Percentiles rank a stretch among this genome's conserved stretches.
Evolutionary conservation across 2,797 vertebrate genomes (phyloP).

Genomic region (Chaetodon trifasciatus): DNA sequence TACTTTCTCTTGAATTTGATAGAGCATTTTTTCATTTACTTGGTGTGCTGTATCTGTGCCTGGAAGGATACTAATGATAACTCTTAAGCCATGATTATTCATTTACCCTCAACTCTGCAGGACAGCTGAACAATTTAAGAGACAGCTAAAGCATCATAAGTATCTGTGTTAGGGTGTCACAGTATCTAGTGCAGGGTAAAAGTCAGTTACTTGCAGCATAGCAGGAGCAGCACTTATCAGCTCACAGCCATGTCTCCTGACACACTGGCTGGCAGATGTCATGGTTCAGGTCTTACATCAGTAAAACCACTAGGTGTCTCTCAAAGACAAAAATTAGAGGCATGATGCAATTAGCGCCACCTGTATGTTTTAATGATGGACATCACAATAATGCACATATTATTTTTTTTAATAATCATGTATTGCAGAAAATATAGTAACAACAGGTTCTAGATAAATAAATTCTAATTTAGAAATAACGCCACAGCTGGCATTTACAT

Average conservation of each 20-base stretch:
- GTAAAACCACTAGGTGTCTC: conserved; percentile 68
- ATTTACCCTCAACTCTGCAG: too few species aligned
- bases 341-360: not conserved
- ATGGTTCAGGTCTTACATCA: conserved; percentile 18
- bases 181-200: not conserved
- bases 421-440: not conserved
- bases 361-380: not conserved
- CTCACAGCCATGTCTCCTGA: not conserved
- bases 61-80: too few species aligned
- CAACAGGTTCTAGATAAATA: not conserved
- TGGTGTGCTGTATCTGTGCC: too few species aligned
- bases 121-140: not conserved
- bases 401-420: not conserved
- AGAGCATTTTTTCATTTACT: not conserved
- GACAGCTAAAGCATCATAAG: not conserved
- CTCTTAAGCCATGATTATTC: too few species aligned
- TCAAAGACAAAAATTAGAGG: conserved; percentile 33
- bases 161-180: not conserved
- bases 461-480: not conserved
- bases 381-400: not conserved
- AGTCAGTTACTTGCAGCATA: not conserved
- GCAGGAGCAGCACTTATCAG: not conserved
- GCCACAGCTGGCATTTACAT: not conserved
- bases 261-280: not conserved
- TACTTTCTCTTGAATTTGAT: too few species aligned